phyloP scores from a whole-genome alignment of 2,888 invertebrate genomes.

The Mermis nigrescens region DNA sequence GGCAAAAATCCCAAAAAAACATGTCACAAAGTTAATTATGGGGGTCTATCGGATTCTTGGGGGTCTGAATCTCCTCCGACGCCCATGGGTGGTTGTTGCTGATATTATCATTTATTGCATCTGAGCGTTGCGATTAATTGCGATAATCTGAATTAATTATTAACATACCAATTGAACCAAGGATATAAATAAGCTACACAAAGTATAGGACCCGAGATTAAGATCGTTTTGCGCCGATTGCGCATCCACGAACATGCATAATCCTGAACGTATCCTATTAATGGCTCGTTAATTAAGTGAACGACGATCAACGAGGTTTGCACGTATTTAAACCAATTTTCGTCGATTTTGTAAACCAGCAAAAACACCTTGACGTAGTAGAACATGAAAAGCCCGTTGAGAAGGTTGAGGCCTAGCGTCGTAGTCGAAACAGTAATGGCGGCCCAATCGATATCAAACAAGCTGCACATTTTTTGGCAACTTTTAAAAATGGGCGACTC shows the following conservation, averaged over 20 bases:
- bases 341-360: background rate
- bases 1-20: too few relatives aligned
- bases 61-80: too few relatives aligned
- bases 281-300: background rate
- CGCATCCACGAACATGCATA: background rate
- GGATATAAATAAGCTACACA: background rate
- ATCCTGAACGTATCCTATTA: conserved; percentile 4
- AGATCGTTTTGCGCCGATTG: background rate
- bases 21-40: too few relatives aligned
- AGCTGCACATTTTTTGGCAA: too few relatives aligned
- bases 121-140: too few relatives aligned
- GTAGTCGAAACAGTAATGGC: background rate
- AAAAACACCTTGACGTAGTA: conserved; percentile 9
- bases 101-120: too few relatives aligned
- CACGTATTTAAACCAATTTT: background rate
- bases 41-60: too few relatives aligned
- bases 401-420: background rate
- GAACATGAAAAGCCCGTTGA: background rate
- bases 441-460: too few relatives aligned
- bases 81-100: too few relatives aligned
- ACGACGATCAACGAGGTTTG: background rate
- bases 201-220: background rate
- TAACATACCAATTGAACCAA: conserved; percentile 5
- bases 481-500: too few relatives aligned
- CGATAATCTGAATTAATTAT: background rate